These are phyloP conservation scores for Pseudorectes ferrugineus DNA, from an alignment of 2,113 vertebrate species.

Conservation along the genomic window DNA sequence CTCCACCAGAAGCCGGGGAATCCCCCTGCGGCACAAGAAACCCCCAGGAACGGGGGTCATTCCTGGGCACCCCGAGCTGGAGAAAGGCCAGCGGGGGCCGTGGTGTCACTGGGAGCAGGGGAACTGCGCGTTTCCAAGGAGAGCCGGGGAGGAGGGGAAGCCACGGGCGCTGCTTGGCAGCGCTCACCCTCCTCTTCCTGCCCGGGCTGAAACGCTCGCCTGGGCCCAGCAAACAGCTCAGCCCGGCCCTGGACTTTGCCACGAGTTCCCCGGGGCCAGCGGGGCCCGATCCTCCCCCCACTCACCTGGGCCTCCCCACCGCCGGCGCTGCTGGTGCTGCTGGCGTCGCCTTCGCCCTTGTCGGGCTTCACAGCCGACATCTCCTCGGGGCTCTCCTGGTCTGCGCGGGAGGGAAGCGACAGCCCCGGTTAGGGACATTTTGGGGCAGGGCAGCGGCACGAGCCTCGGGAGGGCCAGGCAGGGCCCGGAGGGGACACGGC, in stretches of 20 bases:
- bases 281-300: neutral
- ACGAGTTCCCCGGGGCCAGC: neutral
- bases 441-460: neutral
- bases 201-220: neutral
- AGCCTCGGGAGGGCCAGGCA: neutral
- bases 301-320: slow-evolving; percentile 71
- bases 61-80: neutral
- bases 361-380: slow-evolving; percentile 74
- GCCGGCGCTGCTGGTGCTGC: slow-evolving; percentile 57
- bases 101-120: neutral
- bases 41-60: rapidly evolving
- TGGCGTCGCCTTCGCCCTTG: slow-evolving; percentile 64
- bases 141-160: neutral
- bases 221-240: neutral
- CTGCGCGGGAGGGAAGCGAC: slow-evolving; percentile 12
- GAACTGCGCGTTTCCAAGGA: rapidly evolving
- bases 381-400: slow-evolving; percentile 76
- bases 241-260: slow-evolving; percentile 32
- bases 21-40: neutral
- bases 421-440: neutral
- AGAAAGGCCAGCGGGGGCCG: neutral
- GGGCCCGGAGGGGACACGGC: neutral
- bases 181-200: neutral
- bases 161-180: neutral
- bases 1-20: rapidly evolving